Base-by-base conservation (phyloP, 2,797 vertebrate species). In the Gymnoscopelus braueri region DNA sequence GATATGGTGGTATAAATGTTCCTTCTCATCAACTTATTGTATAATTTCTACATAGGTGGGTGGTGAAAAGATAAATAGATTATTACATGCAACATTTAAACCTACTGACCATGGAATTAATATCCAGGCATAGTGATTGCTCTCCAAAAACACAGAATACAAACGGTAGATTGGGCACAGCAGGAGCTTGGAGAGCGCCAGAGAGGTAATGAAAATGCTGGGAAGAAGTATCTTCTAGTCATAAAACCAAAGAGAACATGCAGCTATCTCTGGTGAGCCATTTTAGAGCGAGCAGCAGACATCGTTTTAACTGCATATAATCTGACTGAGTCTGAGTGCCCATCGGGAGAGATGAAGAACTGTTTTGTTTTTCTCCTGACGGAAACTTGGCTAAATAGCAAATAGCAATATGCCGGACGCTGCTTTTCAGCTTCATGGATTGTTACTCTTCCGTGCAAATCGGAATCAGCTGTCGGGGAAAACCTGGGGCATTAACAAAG, bases 361-460 rank as follows among this genome's bases (percentile, higher is more conserved):
- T 48, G 52, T 9, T 13, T n/a, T 1, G n/a, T 65, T 19, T 11
- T 56, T 65, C 15, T 65, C 13, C n/a, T 56, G 7, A 56, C 11
- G 10, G 56, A 65, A 65, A 55, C 52, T 14, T 65, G 52, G 61
- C 48, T 55, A 11, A 66, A 56, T n/a, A 57, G 35, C 19, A 47
- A 48, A 57, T 10, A 57, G 19, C 19, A 47, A 48, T 29, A 55
- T 65, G 15, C 4, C 6, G 14, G 50, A 51, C 48, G 60, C 23
- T 7, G 49, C 26, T 15, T 72, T 60, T 24, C 6, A 72, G n/a
- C 56, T 72, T 5, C 5, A 49, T 13, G 13, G 58, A 8, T 32
- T 0, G 51, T 15, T 72, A 48, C 51, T 66, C 14, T 60, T 23
- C 9, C 23, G 39, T n/a, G 49, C 29, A 7, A 55, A 72, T 47